phyloP scores from a whole-genome alignment of 1,140 invertebrate species.

The Drosophila leontia region DNA sequence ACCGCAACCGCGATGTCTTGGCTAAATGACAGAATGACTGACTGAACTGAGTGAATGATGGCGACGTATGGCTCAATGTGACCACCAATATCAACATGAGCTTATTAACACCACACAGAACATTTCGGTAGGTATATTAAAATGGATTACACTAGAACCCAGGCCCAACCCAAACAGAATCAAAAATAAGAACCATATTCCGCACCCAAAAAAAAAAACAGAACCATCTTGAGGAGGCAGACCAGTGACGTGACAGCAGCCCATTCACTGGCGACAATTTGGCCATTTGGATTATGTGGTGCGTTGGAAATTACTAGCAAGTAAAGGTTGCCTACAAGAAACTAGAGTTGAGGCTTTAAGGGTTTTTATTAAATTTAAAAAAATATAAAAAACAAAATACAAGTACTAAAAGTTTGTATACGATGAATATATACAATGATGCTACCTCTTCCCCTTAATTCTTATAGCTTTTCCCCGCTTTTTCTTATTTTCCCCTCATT shows the following conservation, averaged over 20 bases:
- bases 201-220: constrained; percentile 16
- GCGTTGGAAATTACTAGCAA: constrained; percentile 62
- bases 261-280: constrained; percentile 77
- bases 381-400: too few species aligned
- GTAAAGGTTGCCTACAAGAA: constrained; percentile 8
- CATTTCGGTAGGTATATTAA: constrained; percentile 51
- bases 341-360: background rate
- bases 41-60: constrained; percentile 38
- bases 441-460: too few species aligned
- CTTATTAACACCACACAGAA: constrained; percentile 46
- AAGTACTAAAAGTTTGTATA: too few species aligned
- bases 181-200: constrained; percentile 15
- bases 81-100: constrained; percentile 72
- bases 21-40: constrained; percentile 42
- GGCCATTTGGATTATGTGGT: constrained; percentile 69
- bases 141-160: constrained; percentile 62
- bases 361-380: too few species aligned
- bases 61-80: constrained; percentile 75
- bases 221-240: constrained; percentile 22
- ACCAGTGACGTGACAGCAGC: constrained; percentile 70
- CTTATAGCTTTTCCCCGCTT: background rate
- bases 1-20: constrained; percentile 53
- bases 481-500: background rate
- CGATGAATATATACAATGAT: too few species aligned
- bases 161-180: constrained; percentile 21